These are phyloP conservation scores for Polypterus bichir DNA, from an alignment of 2,113 vertebrate genomes.

Conservation along the genomic window DNA sequence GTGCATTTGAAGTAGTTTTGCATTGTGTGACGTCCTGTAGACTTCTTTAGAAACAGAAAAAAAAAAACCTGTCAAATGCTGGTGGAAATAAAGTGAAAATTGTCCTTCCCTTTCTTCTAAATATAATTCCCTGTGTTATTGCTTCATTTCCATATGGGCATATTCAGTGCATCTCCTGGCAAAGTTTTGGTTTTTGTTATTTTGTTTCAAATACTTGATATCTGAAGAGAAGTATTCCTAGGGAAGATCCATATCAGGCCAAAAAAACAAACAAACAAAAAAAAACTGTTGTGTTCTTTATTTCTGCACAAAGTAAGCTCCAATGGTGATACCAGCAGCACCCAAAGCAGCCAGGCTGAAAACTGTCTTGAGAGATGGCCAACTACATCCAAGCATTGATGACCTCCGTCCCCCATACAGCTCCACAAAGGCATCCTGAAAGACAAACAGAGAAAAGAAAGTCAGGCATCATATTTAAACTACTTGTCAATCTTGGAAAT, in stretches of 20 bases:
- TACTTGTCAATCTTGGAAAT: too few relatives aligned
- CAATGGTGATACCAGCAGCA: slow-evolving; percentile 87
- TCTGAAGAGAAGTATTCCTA: slow-evolving; percentile 7
- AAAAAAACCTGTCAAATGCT: too few relatives aligned
- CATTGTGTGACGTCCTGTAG: too few relatives aligned
- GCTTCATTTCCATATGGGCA: not conserved
- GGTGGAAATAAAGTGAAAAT: too few relatives aligned
- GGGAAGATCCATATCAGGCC: not conserved
- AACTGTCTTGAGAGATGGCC: slow-evolving; percentile 88
- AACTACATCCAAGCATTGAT: slow-evolving; percentile 74
- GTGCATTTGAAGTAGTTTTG: too few relatives aligned
- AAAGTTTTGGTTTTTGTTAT: slow-evolving; percentile 26
- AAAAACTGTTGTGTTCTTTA: slow-evolving; percentile 42
- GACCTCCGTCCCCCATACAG: slow-evolving; percentile 74
- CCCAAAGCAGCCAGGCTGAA: slow-evolving; percentile 85
- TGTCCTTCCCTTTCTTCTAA: too few relatives aligned
- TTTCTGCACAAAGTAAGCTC: slow-evolving; percentile 89
- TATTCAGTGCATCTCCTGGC: slow-evolving; percentile 22
- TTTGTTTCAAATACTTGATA: slow-evolving; percentile 21
- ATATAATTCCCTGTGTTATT: not conserved
- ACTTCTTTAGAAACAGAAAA: too few relatives aligned
- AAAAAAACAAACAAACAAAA: not conserved
- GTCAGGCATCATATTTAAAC: too few relatives aligned
- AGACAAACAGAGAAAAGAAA: not conserved
- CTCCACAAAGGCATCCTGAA: slow-evolving; percentile 90